Conservation (phyloP, 2,888 invertebrate genomes). For the Agrilus mali region DNA sequence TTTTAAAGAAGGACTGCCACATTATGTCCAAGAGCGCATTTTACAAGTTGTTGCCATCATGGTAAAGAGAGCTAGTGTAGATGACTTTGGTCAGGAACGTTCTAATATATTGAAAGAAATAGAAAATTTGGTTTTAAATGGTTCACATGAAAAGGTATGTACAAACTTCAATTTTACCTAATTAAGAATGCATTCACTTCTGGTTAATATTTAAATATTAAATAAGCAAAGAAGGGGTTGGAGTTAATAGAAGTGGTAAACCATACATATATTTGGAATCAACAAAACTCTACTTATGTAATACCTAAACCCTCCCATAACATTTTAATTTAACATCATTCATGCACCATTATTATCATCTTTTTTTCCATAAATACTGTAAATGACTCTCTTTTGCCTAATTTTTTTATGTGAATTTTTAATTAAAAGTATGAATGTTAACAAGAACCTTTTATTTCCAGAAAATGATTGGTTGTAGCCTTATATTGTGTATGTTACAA, state of each 20-base stretch:
- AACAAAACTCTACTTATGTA: no score
- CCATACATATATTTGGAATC: no score
- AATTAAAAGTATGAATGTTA: conserved; percentile 1
- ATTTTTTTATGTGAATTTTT: neutral
- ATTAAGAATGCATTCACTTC: no score
- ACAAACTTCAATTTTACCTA: neutral
- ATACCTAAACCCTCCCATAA: no score
- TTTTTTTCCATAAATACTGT: no score
- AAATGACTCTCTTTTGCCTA: no score
- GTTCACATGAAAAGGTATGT: conserved; percentile 47
- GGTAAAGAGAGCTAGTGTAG: conserved; percentile 70
- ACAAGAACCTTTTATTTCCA: conserved; percentile 27
- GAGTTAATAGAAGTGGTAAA: no score
- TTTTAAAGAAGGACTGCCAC: conserved; percentile 47
- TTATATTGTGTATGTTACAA: conserved; percentile 72
- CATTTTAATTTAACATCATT: no score
- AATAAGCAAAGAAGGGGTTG: no score
- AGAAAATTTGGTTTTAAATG: conserved; percentile 60
- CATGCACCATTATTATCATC: no score
- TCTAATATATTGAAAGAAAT: conserved; percentile 59
- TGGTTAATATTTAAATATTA: no score
- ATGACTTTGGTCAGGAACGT: conserved; percentile 56
- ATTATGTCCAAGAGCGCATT: conserved; percentile 65
- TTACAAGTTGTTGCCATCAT: conserved; percentile 74
- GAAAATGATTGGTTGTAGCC: conserved; percentile 75